Evolutionary conservation across 2,888 invertebrate species (phyloP), one percentile per base, ranked within the genome.

Genomic region (Pardosa pseudoannulata): DNA sequence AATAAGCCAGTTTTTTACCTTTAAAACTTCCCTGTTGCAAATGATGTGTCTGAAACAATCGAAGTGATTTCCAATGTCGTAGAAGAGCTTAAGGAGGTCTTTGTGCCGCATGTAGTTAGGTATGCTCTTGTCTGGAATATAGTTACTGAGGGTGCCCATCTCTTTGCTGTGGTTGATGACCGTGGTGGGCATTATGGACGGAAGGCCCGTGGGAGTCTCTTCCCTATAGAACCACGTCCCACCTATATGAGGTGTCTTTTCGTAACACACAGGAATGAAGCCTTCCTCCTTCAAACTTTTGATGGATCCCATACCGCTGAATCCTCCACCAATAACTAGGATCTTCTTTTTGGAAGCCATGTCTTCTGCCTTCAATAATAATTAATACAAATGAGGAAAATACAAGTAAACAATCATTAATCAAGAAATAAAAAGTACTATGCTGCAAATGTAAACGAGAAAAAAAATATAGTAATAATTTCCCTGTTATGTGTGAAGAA

Each of bases 141-240:
- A 73, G 23, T 87, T 65, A 50, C 75, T 73, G 2, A 87, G 31
- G 0, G 81, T 62, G 16, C 90, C 90, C 89, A 91, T 90, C 88
- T 91, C 91, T 89, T 92, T 92, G 76, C 91, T 91, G 3, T 91
- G 91, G 88, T 92, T 92, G 85, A 91, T 91, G 16, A 91, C 89
- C 0, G 92, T 91, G 9, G 90, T 89, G 70, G 91, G 90, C 90
- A 91, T 91, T 16, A 91, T 91, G 6, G 90, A 91, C 0, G 90
- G 89, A 41, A 90, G 89, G 65, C 89, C 89, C 19, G 83, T 73
- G 0, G 83, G 68, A 2, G 88, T 81, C 28, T 87, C 79, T 11
- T 88, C 87, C 32, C 91, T 76, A 67, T 88, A 89, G 46, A 81
- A 74, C 91, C 91, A 91, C 7, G 91, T 89, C n/a, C 91, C 91